Percentiles rank a stretch among this genome's conserved stretches.
Conservation (phyloP, 1,140 invertebrate genomes). For the Argopecten irradians region DNA sequence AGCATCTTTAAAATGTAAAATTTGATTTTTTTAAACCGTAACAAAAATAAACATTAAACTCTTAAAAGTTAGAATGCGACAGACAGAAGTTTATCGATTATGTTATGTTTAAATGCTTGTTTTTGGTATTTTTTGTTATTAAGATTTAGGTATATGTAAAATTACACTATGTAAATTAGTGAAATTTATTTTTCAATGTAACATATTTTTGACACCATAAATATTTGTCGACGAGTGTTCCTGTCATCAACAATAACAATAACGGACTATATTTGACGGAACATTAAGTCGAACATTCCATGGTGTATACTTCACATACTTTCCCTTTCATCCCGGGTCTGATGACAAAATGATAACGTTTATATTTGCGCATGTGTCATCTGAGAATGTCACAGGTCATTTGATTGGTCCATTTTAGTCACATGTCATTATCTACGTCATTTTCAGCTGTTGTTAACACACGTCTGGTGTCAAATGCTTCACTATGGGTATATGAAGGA, state of each 20-base stretch:
- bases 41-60: too few relatives aligned
- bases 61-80: too few relatives aligned
- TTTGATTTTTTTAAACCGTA: too few relatives aligned
- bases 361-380: neutral
- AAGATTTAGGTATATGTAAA: too few relatives aligned
- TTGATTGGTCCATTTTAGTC: constrained; percentile 2
- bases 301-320: neutral
- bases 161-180: too few relatives aligned
- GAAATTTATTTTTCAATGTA: too few relatives aligned
- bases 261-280: neutral
- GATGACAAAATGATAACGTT: neutral
- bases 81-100: too few relatives aligned
- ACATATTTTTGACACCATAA: too few relatives aligned
- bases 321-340: neutral
- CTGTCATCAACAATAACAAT: neutral
- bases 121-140: too few relatives aligned
- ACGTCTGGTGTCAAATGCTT: neutral
- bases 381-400: neutral
- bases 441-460: neutral
- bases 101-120: too few relatives aligned
- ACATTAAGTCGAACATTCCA: neutral
- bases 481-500: neutral
- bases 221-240: too few relatives aligned
- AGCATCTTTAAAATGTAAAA: too few relatives aligned
- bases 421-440: neutral